These are phyloP conservation scores for Orussus abietinus DNA, from an alignment of 1,140 invertebrate genomes.

Conservation along the genomic window DNA sequence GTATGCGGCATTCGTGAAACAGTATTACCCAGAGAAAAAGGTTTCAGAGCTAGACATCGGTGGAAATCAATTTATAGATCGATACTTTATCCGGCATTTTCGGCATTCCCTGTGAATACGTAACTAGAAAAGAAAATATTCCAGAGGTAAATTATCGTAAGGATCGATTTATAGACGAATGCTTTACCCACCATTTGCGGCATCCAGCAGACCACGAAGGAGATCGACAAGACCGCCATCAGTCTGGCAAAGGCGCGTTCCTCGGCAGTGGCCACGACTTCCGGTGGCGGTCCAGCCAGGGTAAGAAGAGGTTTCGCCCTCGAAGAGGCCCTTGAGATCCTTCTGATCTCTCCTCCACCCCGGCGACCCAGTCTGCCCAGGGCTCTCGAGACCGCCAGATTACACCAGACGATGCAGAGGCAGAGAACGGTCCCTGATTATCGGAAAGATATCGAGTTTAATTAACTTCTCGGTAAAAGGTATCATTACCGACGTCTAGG, in stretches of 20 bases:
- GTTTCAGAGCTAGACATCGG: too few species aligned
- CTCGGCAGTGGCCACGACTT: slow-evolving; percentile 63
- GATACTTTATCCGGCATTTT: neutral
- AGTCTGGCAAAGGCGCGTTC: slow-evolving; percentile 79
- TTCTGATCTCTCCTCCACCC: slow-evolving; percentile 42
- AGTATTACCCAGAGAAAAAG: too few species aligned
- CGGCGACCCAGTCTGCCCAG: slow-evolving; percentile 62
- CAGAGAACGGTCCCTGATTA: slow-evolving; percentile 73
- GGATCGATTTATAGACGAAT: too few species aligned
- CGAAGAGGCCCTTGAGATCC: slow-evolving; percentile 41
- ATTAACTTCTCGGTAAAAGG: too few species aligned
- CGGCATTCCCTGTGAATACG: too few species aligned
- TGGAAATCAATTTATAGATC: too few species aligned
- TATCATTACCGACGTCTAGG: too few species aligned
- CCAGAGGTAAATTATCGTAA: too few species aligned
- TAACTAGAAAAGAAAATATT: too few species aligned
- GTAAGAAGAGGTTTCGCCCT: slow-evolving; percentile 40
- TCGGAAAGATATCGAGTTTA: too few species aligned
- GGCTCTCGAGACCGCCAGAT: slow-evolving; percentile 73
- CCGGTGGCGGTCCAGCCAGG: slow-evolving; percentile 30
- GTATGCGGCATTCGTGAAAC: too few species aligned
- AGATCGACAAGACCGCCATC: slow-evolving; percentile 77
- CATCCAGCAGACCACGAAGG: slow-evolving; percentile 81
- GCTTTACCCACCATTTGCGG: slow-evolving; percentile 72
- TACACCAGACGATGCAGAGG: slow-evolving; percentile 74